A percentile compares a stretch with the other conserved stretches of the same genome.
Conservation (phyloP, 2,113 vertebrate genomes). For the Origma solitaria region DNA sequence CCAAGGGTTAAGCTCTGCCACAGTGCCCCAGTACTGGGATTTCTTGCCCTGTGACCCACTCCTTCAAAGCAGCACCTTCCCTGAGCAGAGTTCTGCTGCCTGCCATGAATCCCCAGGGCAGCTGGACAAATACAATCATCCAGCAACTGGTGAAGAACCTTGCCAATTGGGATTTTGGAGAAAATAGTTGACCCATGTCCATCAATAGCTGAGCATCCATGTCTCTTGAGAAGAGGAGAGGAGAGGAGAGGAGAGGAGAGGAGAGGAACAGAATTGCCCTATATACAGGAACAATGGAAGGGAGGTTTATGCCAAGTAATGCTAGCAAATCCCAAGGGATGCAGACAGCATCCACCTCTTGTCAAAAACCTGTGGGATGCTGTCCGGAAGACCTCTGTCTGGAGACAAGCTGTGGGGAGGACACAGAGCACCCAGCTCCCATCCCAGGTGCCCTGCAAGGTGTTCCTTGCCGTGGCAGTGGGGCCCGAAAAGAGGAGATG, state of each 20-base stretch:
- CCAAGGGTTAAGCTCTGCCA: background rate
- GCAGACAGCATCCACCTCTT: background rate
- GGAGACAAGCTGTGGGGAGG: background rate
- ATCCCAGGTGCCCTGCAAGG: background rate
- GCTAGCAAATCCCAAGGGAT: background rate
- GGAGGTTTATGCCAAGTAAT: background rate
- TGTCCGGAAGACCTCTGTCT: background rate
- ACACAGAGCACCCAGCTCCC: background rate
- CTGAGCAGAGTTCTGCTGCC: background rate
- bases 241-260: background rate
- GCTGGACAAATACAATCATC: background rate
- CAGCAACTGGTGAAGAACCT: rapidly evolving
- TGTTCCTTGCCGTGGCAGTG: background rate
- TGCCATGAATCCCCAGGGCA: background rate
- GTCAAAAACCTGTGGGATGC: background rate
- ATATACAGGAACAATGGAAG: background rate
- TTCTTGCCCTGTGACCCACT: background rate
- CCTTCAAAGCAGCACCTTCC: rapidly evolving
- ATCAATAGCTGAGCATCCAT: background rate
- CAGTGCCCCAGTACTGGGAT: background rate
- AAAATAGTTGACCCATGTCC: background rate
- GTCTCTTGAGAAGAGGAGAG: background rate
- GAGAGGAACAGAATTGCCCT: background rate
- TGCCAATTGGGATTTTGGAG: background rate
- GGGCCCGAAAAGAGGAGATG: background rate